Evolutionary conservation across 2,113 vertebrate genomes (phyloP).

Genomic region (Chelonoidis abingdonii): DNA sequence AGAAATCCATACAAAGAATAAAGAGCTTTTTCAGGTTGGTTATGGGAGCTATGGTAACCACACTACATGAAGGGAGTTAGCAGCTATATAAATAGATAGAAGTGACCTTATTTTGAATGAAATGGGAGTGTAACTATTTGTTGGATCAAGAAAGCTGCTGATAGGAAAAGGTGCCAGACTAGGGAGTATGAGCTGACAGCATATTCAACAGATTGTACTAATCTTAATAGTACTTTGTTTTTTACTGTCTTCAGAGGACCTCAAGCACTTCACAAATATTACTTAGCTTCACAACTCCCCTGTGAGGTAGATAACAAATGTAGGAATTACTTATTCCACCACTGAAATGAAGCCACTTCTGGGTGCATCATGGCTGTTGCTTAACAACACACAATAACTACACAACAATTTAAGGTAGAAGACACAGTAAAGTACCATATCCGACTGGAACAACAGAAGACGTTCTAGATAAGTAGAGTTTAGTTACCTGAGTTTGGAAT

Average conservation of each 20-base stretch:
- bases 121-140: background rate
- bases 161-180: background rate
- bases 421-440: background rate
- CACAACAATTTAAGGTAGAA: background rate
- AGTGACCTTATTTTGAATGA: background rate
- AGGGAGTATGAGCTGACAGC: background rate
- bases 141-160: background rate
- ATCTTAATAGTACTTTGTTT: background rate
- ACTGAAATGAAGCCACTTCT: background rate
- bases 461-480: background rate
- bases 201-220: background rate
- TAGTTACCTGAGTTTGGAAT: background rate
- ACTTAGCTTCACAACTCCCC: background rate
- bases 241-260: background rate
- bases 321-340: background rate
- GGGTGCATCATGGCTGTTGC: background rate
- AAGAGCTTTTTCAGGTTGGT: background rate
- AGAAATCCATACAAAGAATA: background rate
- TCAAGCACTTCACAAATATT: background rate
- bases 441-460: background rate
- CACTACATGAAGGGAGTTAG: background rate
- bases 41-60: background rate
- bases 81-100: slow-evolving; percentile 1
- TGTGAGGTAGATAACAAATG: background rate
- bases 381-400: background rate